These are phyloP conservation scores for Orthosia cruda DNA, from an alignment of 2,888 invertebrate species.

Conservation along the genomic window DNA sequence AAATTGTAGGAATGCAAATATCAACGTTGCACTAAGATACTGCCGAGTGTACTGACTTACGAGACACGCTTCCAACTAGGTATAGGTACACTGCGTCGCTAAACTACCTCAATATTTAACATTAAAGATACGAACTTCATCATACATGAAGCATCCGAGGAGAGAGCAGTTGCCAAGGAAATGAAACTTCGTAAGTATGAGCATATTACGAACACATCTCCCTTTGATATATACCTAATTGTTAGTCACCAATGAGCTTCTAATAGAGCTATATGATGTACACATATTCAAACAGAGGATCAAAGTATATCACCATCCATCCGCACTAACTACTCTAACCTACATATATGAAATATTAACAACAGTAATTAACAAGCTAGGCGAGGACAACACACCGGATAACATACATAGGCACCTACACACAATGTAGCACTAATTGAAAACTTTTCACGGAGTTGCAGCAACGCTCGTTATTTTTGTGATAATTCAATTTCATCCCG, in stretches of 20 bases:
- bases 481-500: slow-evolving; percentile 72
- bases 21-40: slow-evolving; percentile 46
- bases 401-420: slow-evolving; percentile 42
- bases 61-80: slow-evolving; percentile 7
- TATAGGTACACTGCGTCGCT: neutral
- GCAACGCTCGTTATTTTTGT: slow-evolving; percentile 65
- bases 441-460: slow-evolving; percentile 66
- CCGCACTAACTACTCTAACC: slow-evolving; percentile 49
- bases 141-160: neutral
- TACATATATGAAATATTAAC: slow-evolving; percentile 60
- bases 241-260: slow-evolving; percentile 22
- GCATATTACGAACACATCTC: slow-evolving; percentile 24
- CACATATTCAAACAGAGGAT: slow-evolving; percentile 38
- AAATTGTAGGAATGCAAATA: slow-evolving; percentile 38
- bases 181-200: slow-evolving; percentile 8
- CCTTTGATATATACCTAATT: slow-evolving; percentile 4
- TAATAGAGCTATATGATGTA: slow-evolving; percentile 33
- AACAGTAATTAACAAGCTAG: slow-evolving; percentile 69
- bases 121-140: slow-evolving; percentile 5
- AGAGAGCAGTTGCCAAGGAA: slow-evolving; percentile 7
- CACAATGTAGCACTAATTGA: slow-evolving; percentile 68
- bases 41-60: slow-evolving; percentile 52
- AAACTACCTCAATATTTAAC: slow-evolving; percentile 2
- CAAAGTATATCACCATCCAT: slow-evolving; percentile 45
- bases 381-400: slow-evolving; percentile 58